A percentile compares a stretch with the other conserved stretches of the same genome.
Conservation (phyloP, 2,888 invertebrate species). For the Monoplex corrugatus region DNA sequence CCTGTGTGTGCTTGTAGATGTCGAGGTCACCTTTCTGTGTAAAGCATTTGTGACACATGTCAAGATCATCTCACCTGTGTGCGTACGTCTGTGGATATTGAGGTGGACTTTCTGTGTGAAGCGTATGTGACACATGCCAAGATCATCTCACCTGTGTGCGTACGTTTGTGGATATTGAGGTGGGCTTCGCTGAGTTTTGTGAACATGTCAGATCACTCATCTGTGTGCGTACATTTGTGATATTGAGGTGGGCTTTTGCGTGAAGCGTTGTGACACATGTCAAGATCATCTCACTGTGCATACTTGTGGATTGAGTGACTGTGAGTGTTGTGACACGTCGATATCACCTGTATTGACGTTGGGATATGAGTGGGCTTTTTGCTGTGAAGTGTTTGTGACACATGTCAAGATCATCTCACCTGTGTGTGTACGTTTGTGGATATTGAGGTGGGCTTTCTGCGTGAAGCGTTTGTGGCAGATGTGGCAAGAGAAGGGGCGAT, state of each 20-base stretch:
- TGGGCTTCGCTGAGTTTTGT: no score
- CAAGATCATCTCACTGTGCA: no score
- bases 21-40: no score
- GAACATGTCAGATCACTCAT: no score
- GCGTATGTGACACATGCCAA: constrained; percentile 61
- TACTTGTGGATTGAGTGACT: no score
- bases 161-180: constrained; percentile 66
- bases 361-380: no score
- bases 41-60: not conserved
- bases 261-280: constrained; percentile 66
- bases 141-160: constrained; percentile 61
- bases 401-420: constrained; percentile 48
- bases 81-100: constrained; percentile 66
- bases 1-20: no score
- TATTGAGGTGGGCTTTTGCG: no score
- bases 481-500: constrained; percentile 63
- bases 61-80: constrained; percentile 59
- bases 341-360: no score
- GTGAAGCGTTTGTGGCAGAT: constrained; percentile 66
- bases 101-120: constrained; percentile 69
- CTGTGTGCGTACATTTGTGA: no score
- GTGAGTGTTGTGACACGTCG: no score
- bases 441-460: constrained; percentile 68
- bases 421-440: constrained; percentile 67
- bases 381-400: not conserved